Evolutionary conservation across 1,140 invertebrate genomes (phyloP), one percentile per base, ranked within the genome.

Genomic region (Apocrypta bakeri): DNA sequence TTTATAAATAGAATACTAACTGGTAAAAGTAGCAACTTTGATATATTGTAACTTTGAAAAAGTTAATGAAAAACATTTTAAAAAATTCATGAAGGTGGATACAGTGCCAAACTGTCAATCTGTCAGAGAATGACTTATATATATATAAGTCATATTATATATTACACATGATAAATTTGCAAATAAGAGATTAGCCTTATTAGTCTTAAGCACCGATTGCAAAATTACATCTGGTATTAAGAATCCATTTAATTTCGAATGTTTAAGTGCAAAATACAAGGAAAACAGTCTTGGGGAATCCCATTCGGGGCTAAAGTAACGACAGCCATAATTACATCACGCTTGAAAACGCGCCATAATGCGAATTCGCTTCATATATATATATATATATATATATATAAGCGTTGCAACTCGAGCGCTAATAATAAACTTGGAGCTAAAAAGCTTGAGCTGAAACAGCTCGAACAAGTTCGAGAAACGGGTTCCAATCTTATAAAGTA

Each of bases 401-500:
- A n/a, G n/a, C n/a, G n/a, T n/a, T 37, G 33, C 33, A 37, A 21
- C 48, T 0, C 48, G 48, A 17, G 48, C 21, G 48, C 27, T 74
- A 48, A 56, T 74, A 74, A 74, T 74, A 74, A 74, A 56, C 42
- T 56, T 29, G n/a, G 21, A 9, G 33, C 48, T 56, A 56, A 56
- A 56, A 56, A 56, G 48, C 48, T 7, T 7, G 21, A 56, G 48
- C 56, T 75, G 11, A 21, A 75, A 48, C 27, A 9, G 25, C 25
- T 56, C 74, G 61, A 78, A 78, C 76, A 14, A 68, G 63, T 42
- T 78, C 14, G 74, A 37, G 31, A 37, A 76, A 9, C 77, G 71
- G 42, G 56, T 78, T 78, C 69, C 37, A 56, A 73, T 75, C 21
- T 8, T 68, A 75, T 6, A n/a, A 75, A 25, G 56, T 27, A 29